Percentiles rank a stretch among this genome's conserved stretches.
Conservation (phyloP, 92 coral and sea anemone genomes). For the Desmophyllum pertusum region DNA sequence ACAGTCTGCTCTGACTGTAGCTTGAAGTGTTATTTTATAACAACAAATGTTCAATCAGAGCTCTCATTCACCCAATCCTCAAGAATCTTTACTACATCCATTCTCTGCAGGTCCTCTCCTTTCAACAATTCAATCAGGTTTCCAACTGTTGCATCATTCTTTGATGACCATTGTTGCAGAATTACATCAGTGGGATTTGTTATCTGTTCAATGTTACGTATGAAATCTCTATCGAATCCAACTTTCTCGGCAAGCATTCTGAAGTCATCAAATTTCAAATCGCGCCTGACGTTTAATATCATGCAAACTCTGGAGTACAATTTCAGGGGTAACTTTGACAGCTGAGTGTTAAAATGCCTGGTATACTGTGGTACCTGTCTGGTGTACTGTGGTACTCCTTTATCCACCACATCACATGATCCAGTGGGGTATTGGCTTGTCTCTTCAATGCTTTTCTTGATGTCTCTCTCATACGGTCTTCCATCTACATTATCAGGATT, state of each 20-base stretch:
- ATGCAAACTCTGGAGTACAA: neutral
- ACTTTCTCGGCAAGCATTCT: slow-evolving; percentile 47
- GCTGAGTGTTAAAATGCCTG: neutral
- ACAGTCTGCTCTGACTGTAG: neutral
- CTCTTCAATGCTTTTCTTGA: slow-evolving; percentile 1
- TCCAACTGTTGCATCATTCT: slow-evolving; percentile 28
- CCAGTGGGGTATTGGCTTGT: neutral
- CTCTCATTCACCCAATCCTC: slow-evolving; percentile 34
- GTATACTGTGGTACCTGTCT: neutral
- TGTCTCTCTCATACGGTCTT: neutral
- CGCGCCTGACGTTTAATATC: slow-evolving; percentile 13
- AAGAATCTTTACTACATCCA: slow-evolving; percentile 33
- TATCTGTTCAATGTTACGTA: slow-evolving; percentile 13
- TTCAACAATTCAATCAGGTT: slow-evolving; percentile 32
- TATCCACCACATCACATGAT: slow-evolving; percentile 7
- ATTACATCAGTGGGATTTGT: slow-evolving; percentile 36
- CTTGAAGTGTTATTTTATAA: neutral
- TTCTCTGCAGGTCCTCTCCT: slow-evolving; percentile 12
- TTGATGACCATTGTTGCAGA: slow-evolving; percentile 18
- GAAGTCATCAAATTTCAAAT: slow-evolving; percentile 30
- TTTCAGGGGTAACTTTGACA: neutral
- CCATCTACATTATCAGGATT: slow-evolving; percentile 5
- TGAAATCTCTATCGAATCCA: slow-evolving; percentile 20
- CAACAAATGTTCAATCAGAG: neutral
- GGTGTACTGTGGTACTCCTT: slow-evolving; percentile 5